Base-by-base conservation (phyloP, 2,113 vertebrate species). In the Benitochromis conjunctus region DNA sequence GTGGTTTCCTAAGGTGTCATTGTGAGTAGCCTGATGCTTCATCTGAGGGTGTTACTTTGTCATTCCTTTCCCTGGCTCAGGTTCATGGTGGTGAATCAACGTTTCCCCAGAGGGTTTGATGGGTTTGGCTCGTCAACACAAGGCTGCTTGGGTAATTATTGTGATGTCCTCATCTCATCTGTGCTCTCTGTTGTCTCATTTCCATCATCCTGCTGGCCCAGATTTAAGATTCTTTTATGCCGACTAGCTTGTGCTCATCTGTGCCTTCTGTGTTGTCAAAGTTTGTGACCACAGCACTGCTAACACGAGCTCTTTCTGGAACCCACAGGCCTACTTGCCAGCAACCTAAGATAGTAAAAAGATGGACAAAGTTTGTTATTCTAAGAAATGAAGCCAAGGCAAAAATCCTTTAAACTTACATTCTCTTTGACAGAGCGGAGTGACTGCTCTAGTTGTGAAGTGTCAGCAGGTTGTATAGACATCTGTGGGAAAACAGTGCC, bases 121-220 rank as follows among this genome's bases (percentile, higher is more conserved):
- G 77, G 74, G 66, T 57, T 83, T 80, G 80, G 69, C 79, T 31
- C 86, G 26, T 83, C 83, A 84, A 89, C 74, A 24, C 57, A 54
- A 57, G 83, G 74, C 58, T 24, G 80, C 69, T 57, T 5, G 74
- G 76, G 29, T 82, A 86, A 92, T 82, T 82, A 84, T 84, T 4
- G 29, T 64, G 66, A 87, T 82, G 86, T 79, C 48, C 85, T 89
- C 87, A 91, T 89, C 85, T 89, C 80, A 66, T 87, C 81, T 83
- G 79, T 58, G 29, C 76, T 81, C 71, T 74, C 36, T 62, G 18
- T 84, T 86, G 82, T 69, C 84, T 79, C 56, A 76, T 88, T 89
- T 86, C 89, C 81, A 79, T 90, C 58, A 36, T 80, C 38, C 58
- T 16, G 5, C 26, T 86, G 81, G 89, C 86, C 86, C 53, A 2